Evolutionary conservation across 2,797 vertebrate species (phyloP), one percentile per base, ranked within the genome.

Genomic region (Buceros bicornis): DNA sequence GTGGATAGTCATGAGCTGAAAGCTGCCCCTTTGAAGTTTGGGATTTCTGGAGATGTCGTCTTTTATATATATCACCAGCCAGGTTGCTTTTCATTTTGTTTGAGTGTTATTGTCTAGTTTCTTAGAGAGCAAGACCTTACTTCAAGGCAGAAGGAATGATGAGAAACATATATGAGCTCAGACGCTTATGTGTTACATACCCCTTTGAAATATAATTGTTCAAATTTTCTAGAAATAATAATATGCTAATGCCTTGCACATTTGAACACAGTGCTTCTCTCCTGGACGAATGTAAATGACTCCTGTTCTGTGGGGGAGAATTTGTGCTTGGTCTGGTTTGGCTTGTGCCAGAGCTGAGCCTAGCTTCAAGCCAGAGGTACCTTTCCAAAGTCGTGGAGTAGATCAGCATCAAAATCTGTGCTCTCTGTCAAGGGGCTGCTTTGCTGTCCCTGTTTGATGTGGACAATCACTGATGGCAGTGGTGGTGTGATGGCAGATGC

Each of bases 31-130:
- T 96, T 95, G 96, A 95, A 93, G 90, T 96, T 2, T 90, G 89
- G 94, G 82, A 62, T 96, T 96, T 93, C 90, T 94, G 82, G 87
- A 93, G 78, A 91, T 95, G 94, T 95, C 97, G 92, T 88, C 91
- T 95, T 89, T 94, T 71, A 95, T 95, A 87, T 77, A 51, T 21
- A 89, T 96, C 87, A 88, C 60, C 53, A 70, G 73, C 43, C 61
- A 92, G 87, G 94, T 92, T 96, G 91, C 79, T 85, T 94, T 94
- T 92, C 82, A n/a, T 90, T 89, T 94, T 53, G 47, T 87, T 94
- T 8, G 6, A 92, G 80, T 42, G 81, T 90, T 94, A 70, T 90
- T 84, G 91, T 91, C 89, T 66, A 37, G 87, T 65, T 93, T 92
- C 78, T 78, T 95, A 62, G 85, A 85, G 95, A 97, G 89, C 80